Conservation (phyloP, 2,797 vertebrate species). For the Scolopax rusticola region DNA sequence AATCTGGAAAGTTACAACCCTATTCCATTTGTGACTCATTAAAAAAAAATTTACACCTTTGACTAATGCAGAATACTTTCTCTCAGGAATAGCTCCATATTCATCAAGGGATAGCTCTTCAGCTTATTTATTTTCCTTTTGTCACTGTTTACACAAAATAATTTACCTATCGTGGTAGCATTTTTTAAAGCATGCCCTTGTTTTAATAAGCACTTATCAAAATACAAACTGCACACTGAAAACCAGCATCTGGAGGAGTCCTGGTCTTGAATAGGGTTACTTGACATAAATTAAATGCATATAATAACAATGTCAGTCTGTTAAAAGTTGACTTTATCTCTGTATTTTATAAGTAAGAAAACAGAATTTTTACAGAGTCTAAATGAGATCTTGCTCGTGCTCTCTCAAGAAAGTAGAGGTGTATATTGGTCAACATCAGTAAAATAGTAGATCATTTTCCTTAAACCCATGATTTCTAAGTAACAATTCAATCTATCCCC, state of each 20-base stretch:
- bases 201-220: not conserved
- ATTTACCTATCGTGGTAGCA: not conserved
- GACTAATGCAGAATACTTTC: not conserved
- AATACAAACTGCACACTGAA: not conserved
- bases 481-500: not conserved
- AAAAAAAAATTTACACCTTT: not conserved
- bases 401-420: not conserved
- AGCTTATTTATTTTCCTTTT: not conserved
- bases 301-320: not conserved
- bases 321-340: not conserved
- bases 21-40: not conserved
- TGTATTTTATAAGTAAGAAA: not conserved
- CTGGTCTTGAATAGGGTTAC: not conserved
- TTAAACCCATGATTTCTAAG: not conserved
- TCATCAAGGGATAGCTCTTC: not conserved
- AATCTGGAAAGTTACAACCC: not conserved
- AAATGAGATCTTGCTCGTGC: not conserved
- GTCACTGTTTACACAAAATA: not conserved
- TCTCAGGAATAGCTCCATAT: not conserved
- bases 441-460: not conserved
- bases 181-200: not conserved
- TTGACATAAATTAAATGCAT: not conserved
- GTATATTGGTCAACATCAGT: not conserved
- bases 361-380: not conserved
- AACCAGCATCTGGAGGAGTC: not conserved